phyloP scores from a whole-genome alignment of 2,797 vertebrate genomes.

The Meriones psammophilus region DNA sequence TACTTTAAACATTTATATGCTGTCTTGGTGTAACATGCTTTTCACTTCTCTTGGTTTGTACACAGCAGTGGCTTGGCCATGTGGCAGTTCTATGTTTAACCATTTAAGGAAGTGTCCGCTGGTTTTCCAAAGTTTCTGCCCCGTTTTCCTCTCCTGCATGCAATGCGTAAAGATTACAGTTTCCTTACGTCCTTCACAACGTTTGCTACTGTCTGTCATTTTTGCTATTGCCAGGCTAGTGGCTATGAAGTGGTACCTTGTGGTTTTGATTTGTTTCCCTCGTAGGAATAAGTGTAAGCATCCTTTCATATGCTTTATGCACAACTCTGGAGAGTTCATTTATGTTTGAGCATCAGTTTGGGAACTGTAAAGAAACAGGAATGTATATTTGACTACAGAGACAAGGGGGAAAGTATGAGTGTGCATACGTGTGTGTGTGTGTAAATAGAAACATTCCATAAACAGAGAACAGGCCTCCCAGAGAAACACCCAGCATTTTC shows the following conservation, averaged over 20 bases:
- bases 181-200: not conserved
- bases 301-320: conserved; percentile 23
- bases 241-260: conserved; percentile 8
- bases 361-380: not conserved
- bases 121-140: conserved; percentile 31
- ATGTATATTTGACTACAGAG: conserved; percentile 18
- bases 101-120: not conserved
- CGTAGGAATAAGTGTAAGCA: not conserved
- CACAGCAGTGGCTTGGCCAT: not conserved
- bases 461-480: conserved; percentile 1
- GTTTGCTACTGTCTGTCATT: conserved; percentile 43
- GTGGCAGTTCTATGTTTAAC: not conserved
- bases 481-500: not conserved
- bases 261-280: conserved; percentile 59
- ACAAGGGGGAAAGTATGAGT: not conserved
- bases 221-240: conserved; percentile 43
- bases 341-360: conserved; percentile 52
- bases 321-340: conserved; percentile 39
- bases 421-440: not conserved
- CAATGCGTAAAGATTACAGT: not conserved
- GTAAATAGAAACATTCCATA: not conserved
- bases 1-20: not conserved
- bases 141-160: not conserved
- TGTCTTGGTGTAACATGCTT: conserved; percentile 3
- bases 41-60: conserved; percentile 50